Percentiles rank a stretch among this genome's conserved stretches.
These are phyloP conservation scores for Nemapogon koenigi DNA, from an alignment of 2,888 invertebrate genomes.

Conservation along the genomic window DNA sequence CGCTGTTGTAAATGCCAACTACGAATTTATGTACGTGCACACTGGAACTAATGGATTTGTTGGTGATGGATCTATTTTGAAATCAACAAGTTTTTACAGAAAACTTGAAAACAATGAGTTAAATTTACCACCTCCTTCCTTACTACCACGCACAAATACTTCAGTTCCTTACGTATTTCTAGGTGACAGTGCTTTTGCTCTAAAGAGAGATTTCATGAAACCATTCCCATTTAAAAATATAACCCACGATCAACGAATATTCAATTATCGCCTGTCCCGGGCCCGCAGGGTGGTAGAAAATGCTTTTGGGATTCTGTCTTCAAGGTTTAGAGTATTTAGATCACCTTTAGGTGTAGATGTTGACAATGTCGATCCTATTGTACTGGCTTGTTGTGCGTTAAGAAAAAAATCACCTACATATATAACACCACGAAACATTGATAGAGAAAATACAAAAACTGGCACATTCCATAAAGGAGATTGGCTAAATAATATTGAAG, in stretches of 20 bases:
- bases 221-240: not conserved
- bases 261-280: slow-evolving; percentile 1
- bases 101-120: not conserved
- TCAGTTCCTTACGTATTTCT: slow-evolving; percentile 19
- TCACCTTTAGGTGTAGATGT: too few relatives aligned
- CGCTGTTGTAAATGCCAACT: slow-evolving; percentile 17
- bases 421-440: too few relatives aligned
- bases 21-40: slow-evolving; percentile 17
- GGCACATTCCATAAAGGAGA: too few relatives aligned
- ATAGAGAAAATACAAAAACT: too few relatives aligned
- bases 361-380: too few relatives aligned
- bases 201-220: not conserved
- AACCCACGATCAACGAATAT: not conserved
- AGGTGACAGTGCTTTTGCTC: slow-evolving; percentile 8
- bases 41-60: slow-evolving; percentile 16
- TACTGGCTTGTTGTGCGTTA: too few relatives aligned
- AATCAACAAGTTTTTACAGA: not conserved
- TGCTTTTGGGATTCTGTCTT: slow-evolving; percentile 1
- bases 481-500: too few relatives aligned
- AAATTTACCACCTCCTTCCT: not conserved
- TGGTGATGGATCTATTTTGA: slow-evolving; percentile 13
- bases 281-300: slow-evolving; percentile 2
- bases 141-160: slow-evolving; percentile 12
- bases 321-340: not conserved
- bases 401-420: too few relatives aligned